Evolutionary conservation across 1,140 invertebrate genomes (phyloP).

Genomic region (Panagrolaimus sp.): DNA sequence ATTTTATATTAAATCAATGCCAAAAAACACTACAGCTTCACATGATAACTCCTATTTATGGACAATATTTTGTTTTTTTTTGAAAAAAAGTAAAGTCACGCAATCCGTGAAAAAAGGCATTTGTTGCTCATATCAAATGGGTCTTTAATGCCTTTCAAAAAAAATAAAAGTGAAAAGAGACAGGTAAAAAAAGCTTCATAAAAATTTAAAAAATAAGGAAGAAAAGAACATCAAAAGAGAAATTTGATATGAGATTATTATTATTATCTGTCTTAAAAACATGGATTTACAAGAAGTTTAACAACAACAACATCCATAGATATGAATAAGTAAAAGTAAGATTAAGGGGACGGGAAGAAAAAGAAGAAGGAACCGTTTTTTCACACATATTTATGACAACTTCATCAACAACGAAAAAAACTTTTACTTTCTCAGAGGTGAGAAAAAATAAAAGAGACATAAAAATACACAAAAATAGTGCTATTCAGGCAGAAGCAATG

Average conservation of each 20-base stretch:
- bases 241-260: not conserved
- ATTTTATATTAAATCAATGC: too few species aligned
- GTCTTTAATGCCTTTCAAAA: too few species aligned
- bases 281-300: constrained; percentile 13
- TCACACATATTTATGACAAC: not conserved
- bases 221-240: not conserved
- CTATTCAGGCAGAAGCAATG: too few species aligned
- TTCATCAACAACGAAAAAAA: not conserved
- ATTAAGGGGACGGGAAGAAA: too few species aligned
- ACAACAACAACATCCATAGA: too few species aligned
- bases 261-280: not conserved
- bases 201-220: not conserved
- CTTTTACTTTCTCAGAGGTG: constrained; percentile 2
- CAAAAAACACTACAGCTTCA: too few species aligned
- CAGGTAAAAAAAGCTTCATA: too few species aligned
- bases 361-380: not conserved
- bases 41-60: not conserved
- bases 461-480: not conserved
- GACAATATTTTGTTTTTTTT: not conserved
- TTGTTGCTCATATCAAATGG: constrained; percentile 3
- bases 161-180: too few species aligned
- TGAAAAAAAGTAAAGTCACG: constrained; percentile 2
- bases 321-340: too few species aligned
- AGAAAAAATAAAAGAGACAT: constrained; percentile 1
- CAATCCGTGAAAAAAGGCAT: constrained; percentile 7